Evolutionary conservation across 2,888 invertebrate genomes (phyloP), one percentile per base, ranked within the genome.

Genomic region (Pogonocherus hispidulus): DNA sequence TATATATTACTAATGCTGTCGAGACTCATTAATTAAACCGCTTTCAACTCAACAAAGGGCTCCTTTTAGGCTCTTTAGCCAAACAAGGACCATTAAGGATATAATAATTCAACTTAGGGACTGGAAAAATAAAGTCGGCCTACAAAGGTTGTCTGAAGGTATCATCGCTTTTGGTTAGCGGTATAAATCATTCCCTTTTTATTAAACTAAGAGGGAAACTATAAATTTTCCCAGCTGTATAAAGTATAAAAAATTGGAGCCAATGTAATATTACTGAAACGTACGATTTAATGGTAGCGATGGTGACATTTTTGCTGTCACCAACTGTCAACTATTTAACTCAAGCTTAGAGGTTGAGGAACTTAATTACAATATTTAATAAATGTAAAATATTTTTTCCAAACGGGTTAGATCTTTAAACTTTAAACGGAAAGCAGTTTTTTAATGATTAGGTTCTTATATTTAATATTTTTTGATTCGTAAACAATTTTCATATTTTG

Each of bases 51-150:
- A 41, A 41, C 41, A 41, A 41, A 41, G 41, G 5, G 41, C 41
- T 41, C 41, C 41, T 41, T 41, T 41, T 41, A 41, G 41, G 41
- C 41, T 41, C 41, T 41, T 41, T 41, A 41, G 41, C n/a, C n/a
- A 41, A 41, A 41, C 41, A 41, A 41, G 41, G 41, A 41, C 41
- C 41, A 41, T 41, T 41, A 41, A 41, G 41, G 41, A 41, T 41
- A 41, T 41, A 41, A 41, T 41, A 41, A 41, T 41, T 41, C 41
- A 41, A 41, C 14, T 41, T 14, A n/a, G 41, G 41, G n/a, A 41
- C 41, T n/a, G 11, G n/a, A 41, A 41, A 41, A 41, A 41, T 41
- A 41, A 41, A 41, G n/a, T n/a, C 41, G 11, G 41, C 41, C 41
- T 9, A 41, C 41, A 41, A n/a, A 14, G 41, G 14, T 14, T 41